Evolutionary conservation across 2,797 vertebrate species (phyloP).

Genomic region (Acipenser transmontanus): DNA sequence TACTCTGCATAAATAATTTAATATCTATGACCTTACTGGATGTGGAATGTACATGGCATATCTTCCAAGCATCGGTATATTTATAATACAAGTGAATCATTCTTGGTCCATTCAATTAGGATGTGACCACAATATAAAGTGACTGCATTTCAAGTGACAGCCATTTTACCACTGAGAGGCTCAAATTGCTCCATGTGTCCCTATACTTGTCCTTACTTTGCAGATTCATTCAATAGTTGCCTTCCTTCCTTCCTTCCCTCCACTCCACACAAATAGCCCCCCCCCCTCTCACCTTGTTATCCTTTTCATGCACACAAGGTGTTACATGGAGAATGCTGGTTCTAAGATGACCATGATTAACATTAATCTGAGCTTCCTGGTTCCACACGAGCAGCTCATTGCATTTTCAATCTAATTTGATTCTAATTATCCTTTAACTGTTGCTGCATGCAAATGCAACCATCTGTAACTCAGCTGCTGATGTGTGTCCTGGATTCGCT

Average conservation of each 20-base stretch:
- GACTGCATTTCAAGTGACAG: constrained; percentile 44
- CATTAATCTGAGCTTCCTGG: constrained; percentile 22
- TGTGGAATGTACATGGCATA: too few relatives aligned
- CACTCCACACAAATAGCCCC: not conserved
- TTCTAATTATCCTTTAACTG: constrained; percentile 60
- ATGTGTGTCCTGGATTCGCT: constrained; percentile 22
- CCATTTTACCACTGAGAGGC: constrained; percentile 38
- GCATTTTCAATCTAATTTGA: constrained; percentile 50
- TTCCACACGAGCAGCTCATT: constrained; percentile 41
- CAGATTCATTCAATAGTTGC: not conserved
- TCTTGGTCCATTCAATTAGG: too few relatives aligned
- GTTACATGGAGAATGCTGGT: constrained; percentile 26
- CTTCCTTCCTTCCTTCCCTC: not conserved
- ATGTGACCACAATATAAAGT: constrained; percentile 32
- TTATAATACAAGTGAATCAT: too few relatives aligned
- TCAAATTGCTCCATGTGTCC: constrained; percentile 46
- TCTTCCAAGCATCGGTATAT: too few relatives aligned
- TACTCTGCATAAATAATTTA: too few relatives aligned
- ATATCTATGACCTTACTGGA: too few relatives aligned
- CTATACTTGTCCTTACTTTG: constrained; percentile 10
- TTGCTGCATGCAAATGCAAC: constrained; percentile 44
- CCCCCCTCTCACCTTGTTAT: not conserved
- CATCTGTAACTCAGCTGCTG: constrained; percentile 47
- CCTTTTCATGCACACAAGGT: constrained; percentile 24
- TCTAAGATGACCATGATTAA: constrained; percentile 19